A percentile compares a stretch with the other conserved stretches of the same genome.
Conservation (phyloP, 2,888 invertebrate species). For the Diachrysia chrysitis region DNA sequence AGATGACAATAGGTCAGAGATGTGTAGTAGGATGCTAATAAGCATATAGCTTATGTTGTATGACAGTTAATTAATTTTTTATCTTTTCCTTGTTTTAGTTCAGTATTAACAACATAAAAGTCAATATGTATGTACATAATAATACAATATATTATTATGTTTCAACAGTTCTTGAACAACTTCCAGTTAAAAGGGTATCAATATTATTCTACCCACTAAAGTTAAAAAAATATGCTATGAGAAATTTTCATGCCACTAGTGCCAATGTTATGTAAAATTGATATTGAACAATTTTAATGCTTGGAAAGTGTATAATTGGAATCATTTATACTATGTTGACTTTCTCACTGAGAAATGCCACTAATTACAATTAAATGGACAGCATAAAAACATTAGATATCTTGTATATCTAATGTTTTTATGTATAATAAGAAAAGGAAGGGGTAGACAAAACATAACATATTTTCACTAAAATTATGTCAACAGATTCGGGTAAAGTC, state of each 20-base stretch:
- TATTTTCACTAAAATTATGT: slow-evolving; percentile 26
- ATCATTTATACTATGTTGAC: slow-evolving; percentile 34
- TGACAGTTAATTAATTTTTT: not conserved
- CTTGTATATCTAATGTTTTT: too few species aligned
- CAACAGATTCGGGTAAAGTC: slow-evolving; percentile 41
- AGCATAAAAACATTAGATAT: too few species aligned
- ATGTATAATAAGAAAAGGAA: not conserved
- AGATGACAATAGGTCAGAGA: not conserved
- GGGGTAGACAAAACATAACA: slow-evolving; percentile 3
- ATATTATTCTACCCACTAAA: not conserved
- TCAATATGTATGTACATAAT: too few species aligned
- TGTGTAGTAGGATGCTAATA: not conserved
- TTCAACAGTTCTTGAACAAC: not conserved
- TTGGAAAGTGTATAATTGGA: slow-evolving; percentile 54
- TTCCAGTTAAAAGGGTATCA: not conserved
- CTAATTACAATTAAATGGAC: slow-evolving; percentile 21
- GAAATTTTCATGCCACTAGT: not conserved
- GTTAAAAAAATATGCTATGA: not conserved
- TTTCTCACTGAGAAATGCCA: slow-evolving; percentile 40
- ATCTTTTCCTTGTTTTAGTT: not conserved
- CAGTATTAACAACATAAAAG: not conserved
- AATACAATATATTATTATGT: too few species aligned
- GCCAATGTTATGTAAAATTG: slow-evolving; percentile 20
- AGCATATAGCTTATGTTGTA: slow-evolving; percentile 8
- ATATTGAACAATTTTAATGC: slow-evolving; percentile 41